Percentiles rank a stretch among this genome's conserved stretches.
phyloP scores from a whole-genome alignment of 2,797 vertebrate species.

The Adrianichthys oophorus region DNA sequence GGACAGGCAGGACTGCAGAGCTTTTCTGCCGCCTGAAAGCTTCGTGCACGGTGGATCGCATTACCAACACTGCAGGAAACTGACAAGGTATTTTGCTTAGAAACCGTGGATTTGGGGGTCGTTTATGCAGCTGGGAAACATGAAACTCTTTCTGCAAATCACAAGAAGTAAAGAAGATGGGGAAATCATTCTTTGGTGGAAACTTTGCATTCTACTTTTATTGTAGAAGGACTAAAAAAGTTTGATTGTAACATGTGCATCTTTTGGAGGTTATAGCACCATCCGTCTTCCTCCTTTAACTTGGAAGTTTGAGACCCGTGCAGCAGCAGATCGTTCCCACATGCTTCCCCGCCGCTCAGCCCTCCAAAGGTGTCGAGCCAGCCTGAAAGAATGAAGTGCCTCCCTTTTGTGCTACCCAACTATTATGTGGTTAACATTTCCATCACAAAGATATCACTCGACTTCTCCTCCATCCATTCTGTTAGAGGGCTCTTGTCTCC shows the following conservation, averaged over 20 bases:
- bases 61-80: constrained; percentile 63
- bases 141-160: neutral
- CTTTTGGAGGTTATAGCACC: constrained; percentile 8
- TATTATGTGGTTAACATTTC: constrained; percentile 99
- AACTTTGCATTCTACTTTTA: neutral
- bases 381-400: constrained; percentile 99
- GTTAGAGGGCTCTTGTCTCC: constrained; percentile 88
- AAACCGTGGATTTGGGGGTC: constrained; percentile 2
- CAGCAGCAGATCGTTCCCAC: constrained; percentile 96
- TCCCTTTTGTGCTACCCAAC: constrained; percentile 93
- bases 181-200: neutral
- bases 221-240: neutral
- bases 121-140: constrained; percentile 2
- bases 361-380: constrained; percentile 96
- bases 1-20: constrained; percentile 32
- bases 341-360: constrained; percentile 96
- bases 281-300: constrained; percentile 10
- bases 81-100: constrained; percentile 32
- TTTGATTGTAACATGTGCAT: neutral
- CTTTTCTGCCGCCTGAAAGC: constrained; percentile 59
- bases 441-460: constrained; percentile 99
- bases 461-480: constrained; percentile 98
- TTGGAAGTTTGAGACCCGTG: constrained; percentile 59
- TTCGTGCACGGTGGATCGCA: constrained; percentile 61
- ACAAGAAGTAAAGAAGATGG: neutral